Percentiles rank a stretch among this genome's conserved stretches.
Conservation (phyloP, 1,140 invertebrate genomes). For the Bombus waltoni region DNA sequence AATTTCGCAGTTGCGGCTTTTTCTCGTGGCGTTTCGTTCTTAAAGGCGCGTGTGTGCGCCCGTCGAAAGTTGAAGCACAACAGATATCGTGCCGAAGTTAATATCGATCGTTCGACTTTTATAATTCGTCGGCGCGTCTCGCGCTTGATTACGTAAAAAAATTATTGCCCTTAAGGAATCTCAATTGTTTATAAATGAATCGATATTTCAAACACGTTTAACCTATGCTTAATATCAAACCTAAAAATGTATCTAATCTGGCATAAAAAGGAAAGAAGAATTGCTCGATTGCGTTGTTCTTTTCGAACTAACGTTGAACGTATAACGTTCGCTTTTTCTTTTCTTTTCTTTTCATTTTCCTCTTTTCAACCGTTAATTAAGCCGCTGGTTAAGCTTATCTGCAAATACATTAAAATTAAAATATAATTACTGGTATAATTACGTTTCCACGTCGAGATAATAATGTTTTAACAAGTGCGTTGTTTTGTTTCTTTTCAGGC, state of each 20-base stretch:
- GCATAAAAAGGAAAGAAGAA: neutral
- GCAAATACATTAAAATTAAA: too few species aligned
- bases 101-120: conserved; percentile 27
- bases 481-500: conserved; percentile 53
- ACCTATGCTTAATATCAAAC: neutral
- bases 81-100: conserved; percentile 31
- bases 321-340: neutral
- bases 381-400: neutral
- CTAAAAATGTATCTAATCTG: neutral
- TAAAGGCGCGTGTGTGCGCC: neutral
- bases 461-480: conserved; percentile 15
- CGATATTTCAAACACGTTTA: neutral
- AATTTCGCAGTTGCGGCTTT: neutral
- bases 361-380: neutral
- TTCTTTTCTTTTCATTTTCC: neutral
- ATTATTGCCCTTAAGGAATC: neutral
- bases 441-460: neutral
- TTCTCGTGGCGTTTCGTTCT: neutral
- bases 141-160: neutral
- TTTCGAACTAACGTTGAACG: neutral
- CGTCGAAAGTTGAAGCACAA: neutral
- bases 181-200: neutral
- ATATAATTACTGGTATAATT: neutral
- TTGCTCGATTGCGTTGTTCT: neutral
- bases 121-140: neutral